These are phyloP conservation scores for Novumbra hubbsi DNA, from an alignment of 2,797 vertebrate species.

Conservation along the genomic window DNA sequence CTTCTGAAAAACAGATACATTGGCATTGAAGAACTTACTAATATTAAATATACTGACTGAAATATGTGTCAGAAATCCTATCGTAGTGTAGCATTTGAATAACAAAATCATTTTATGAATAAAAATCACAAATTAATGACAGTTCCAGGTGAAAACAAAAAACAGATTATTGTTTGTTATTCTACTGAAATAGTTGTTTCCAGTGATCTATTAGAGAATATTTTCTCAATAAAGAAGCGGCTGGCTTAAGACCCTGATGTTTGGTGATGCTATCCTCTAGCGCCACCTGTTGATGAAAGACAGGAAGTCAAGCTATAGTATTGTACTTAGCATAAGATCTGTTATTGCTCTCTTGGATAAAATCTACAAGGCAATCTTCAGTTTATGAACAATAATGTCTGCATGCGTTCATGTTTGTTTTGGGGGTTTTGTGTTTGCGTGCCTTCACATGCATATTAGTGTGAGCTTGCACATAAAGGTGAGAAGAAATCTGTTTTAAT, in stretches of 20 bases:
- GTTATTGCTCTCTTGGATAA: too few relatives aligned
- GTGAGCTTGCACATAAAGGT: background rate
- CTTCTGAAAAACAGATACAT: constrained; percentile 59
- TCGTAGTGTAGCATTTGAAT: background rate
- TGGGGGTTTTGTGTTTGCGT: background rate
- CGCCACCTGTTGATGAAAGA: constrained; percentile 74
- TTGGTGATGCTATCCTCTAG: constrained; percentile 70
- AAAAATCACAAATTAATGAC: too few relatives aligned
- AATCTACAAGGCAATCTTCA: background rate
- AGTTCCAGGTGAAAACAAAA: background rate
- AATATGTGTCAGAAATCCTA: background rate
- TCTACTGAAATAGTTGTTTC: background rate
- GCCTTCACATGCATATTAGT: too few relatives aligned
- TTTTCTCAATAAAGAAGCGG: background rate
- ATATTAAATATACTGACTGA: background rate
- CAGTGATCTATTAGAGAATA: constrained; percentile 1
- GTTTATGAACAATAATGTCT: background rate
- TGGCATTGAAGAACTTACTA: constrained; percentile 2
- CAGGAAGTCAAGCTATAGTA: constrained; percentile 8
- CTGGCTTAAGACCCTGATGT: background rate
- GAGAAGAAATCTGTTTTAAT: background rate
- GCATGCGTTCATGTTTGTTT: background rate
- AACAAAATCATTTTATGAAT: background rate
- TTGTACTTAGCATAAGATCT: background rate
- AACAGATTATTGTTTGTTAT: background rate